A percentile compares a stretch with the other conserved stretches of the same genome.
Evolutionary conservation across 2,113 vertebrate species (phyloP).

Genomic region (Erythrolamprus reginae): DNA sequence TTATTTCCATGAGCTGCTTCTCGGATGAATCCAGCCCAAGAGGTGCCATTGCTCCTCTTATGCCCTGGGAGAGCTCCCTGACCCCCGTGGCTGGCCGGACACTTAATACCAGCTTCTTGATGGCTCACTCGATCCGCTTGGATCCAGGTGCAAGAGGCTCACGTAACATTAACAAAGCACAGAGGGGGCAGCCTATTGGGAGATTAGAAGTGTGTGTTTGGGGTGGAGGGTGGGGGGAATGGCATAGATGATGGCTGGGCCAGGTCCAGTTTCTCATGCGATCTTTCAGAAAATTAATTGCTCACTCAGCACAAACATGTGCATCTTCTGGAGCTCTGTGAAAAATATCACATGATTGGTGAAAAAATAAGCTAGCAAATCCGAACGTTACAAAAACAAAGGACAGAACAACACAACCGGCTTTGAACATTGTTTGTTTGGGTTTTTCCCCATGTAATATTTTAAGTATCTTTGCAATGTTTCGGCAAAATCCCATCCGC

Average conservation of each 20-base stretch:
- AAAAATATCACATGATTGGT: background rate
- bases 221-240: no score
- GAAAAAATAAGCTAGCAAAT: background rate
- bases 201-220: conserved; percentile 13
- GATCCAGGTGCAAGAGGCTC: conserved; percentile 35
- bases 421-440: background rate
- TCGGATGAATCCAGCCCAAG: conserved; percentile 25
- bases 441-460: no score
- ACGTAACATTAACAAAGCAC: conserved; percentile 32
- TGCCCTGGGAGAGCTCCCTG: background rate
- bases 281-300: no score
- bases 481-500: no score
- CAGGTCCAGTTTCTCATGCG: background rate
- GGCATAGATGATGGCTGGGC: conserved; percentile 12
- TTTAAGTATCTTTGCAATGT: no score
- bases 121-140: conserved; percentile 46
- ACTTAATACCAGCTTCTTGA: conserved; percentile 61
- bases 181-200: conserved; percentile 22
- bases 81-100: background rate
- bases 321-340: background rate
- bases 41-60: background rate
- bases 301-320: background rate
- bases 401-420: background rate
- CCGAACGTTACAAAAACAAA: background rate
- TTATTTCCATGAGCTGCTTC: conserved; percentile 34